A percentile compares a stretch with the other conserved stretches of the same genome.
phyloP scores from a whole-genome alignment of 2,113 vertebrate genomes.

The Nerophis ophidion region DNA sequence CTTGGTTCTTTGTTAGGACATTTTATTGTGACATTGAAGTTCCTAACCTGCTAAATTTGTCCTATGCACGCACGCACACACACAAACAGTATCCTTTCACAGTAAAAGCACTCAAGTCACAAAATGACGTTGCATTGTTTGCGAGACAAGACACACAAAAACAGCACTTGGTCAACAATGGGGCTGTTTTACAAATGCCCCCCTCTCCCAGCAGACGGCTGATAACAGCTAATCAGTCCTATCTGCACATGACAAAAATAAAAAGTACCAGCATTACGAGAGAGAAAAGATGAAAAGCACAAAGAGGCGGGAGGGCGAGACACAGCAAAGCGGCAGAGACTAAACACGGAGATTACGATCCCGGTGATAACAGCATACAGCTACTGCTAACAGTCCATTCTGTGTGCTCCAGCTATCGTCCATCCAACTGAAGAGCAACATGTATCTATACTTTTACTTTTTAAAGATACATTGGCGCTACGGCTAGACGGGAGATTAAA shows the following conservation, averaged over 20 bases:
- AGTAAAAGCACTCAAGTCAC: constrained; percentile 33
- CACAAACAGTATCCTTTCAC: constrained; percentile 37
- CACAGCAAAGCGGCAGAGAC: constrained; percentile 66
- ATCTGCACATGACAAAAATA: constrained; percentile 59
- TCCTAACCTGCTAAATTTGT: constrained; percentile 24
- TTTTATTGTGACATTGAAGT: constrained; percentile 59
- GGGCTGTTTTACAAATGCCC: constrained; percentile 38
- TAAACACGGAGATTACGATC: constrained; percentile 60
- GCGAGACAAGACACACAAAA: constrained; percentile 42
- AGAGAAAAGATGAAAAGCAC: constrained; percentile 54
- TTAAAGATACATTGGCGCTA: background rate
- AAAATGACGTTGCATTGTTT: constrained; percentile 31
- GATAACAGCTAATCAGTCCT: constrained; percentile 49
- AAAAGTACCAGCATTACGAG: constrained; percentile 58
- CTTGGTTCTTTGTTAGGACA: constrained; percentile 47
- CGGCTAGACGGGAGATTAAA: background rate
- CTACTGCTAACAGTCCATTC: background rate
- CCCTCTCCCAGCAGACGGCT: constrained; percentile 12
- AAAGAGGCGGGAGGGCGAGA: constrained; percentile 44
- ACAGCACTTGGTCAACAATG: constrained; percentile 39
- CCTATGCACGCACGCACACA: constrained; percentile 35
- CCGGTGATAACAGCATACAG: constrained; percentile 47
- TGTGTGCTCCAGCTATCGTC: background rate
- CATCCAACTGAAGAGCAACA: constrained; percentile 14
- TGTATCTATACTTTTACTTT: constrained; percentile 20